Conservation (phyloP, 1,140 invertebrate genomes). For the Paracyclopina nana region DNA sequence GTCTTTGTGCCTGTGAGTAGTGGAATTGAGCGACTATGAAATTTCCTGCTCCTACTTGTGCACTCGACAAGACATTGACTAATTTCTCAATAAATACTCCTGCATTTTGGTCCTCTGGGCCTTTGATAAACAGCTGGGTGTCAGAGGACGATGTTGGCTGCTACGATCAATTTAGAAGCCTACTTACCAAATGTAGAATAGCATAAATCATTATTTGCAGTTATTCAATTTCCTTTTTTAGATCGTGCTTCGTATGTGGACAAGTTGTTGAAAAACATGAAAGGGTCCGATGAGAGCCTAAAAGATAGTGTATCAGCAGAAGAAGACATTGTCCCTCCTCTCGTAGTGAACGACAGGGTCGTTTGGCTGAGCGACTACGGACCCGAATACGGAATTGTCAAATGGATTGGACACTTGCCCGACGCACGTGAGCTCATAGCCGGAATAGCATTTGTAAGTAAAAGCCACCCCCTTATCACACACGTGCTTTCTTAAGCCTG, state of each 20-base stretch:
- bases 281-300: neutral
- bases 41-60: neutral
- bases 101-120: too few species aligned
- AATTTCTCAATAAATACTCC: too few species aligned
- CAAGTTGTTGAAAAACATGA: neutral
- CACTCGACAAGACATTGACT: neutral
- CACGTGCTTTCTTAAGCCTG: too few species aligned
- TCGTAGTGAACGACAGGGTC: constrained; percentile 27
- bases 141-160: neutral
- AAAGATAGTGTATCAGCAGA: constrained; percentile 18
- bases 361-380: constrained; percentile 31
- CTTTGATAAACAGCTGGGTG: neutral
- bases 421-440: constrained; percentile 28
- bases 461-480: neutral
- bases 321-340: constrained; percentile 19
- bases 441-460: constrained; percentile 33
- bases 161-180: neutral
- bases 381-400: constrained; percentile 27
- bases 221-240: neutral
- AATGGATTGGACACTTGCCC: constrained; percentile 30
- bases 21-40: too few species aligned
- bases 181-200: neutral
- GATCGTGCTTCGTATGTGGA: neutral
- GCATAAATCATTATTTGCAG: neutral
- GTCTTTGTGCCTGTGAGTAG: neutral